Base-by-base conservation (phyloP, 1,140 invertebrate genomes). In the Formica exsecta region DNA sequence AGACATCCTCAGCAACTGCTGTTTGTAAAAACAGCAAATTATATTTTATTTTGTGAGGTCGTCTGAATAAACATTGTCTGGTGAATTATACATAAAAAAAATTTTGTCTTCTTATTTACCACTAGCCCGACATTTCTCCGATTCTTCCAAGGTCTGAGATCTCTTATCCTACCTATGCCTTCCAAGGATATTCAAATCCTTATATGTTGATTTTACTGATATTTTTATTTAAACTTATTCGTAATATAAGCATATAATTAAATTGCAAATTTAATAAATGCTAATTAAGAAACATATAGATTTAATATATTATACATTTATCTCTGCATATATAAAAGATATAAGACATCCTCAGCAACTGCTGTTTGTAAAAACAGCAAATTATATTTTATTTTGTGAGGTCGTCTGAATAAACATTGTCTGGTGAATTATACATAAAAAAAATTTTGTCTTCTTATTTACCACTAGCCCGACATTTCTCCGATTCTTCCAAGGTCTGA, bases 31-130 rank as follows among this genome's bases (percentile, higher is more conserved):
- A 25, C 54, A 61, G 9, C n/a, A 75, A 8, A 38, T 38, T 38
- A 25, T 38, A n/a, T n/a, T n/a, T n/a, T n/a, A n/a, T n/a, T n/a
- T 96, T 96, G 96, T 96, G 96, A 96, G 96, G 96, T 96, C 95
- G 96, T 96, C 96, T 96, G 96, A 96, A 96, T 96, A 96, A 96
- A 96, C 95, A 96, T 96, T 96, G 96, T 96, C 96, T 96, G 96
- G 96, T 96, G 96, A 96, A 96, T 95, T 95, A 95, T 95, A 94
- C 90, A 95, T 93, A 91, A 94, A 92, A 90, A 73, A 91, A 38
- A 38, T 38, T 88, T 91, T 9, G 70, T 92, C 87, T 92, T 83
- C 74, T 93, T 91, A 93, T 93, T 94, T 92, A 84, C 22, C 9
- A 62, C 41, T 29, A 59, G 8, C 41, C 22, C 54, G 48, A 65